Conservation (phyloP, 2,888 invertebrate species). For the Drosophila paramelanica region DNA sequence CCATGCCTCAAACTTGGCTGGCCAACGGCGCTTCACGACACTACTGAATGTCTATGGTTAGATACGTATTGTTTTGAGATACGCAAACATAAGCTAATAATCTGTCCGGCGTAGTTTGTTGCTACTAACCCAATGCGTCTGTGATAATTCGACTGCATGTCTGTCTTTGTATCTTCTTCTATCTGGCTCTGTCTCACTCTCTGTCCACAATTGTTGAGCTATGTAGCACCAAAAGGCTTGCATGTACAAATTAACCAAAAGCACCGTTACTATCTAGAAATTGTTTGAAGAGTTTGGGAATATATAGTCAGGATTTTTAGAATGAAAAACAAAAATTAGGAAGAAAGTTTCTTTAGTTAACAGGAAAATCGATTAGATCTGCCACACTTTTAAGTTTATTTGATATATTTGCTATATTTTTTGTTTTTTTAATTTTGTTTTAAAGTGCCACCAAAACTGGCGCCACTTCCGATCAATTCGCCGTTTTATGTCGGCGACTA, state of each 20-base stretch:
- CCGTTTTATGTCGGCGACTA: slow-evolving; percentile 88
- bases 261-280: slow-evolving; percentile 11
- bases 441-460: slow-evolving; percentile 88
- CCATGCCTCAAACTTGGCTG: slow-evolving; percentile 90
- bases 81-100: slow-evolving; percentile 8
- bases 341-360: neutral
- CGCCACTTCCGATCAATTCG: slow-evolving; percentile 88
- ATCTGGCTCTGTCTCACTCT: slow-evolving; percentile 11
- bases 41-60: slow-evolving; percentile 91
- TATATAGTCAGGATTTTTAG: too few relatives aligned
- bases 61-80: slow-evolving; percentile 35
- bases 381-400: slow-evolving; percentile 32
- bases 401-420: slow-evolving; percentile 5
- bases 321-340: too few relatives aligned
- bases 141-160: slow-evolving; percentile 59
- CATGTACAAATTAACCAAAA: slow-evolving; percentile 53
- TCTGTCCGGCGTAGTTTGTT: slow-evolving; percentile 49
- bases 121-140: slow-evolving; percentile 64
- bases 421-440: slow-evolving; percentile 29
- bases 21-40: slow-evolving; percentile 89
- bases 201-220: neutral
- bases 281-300: neutral
- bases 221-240: slow-evolving; percentile 48
- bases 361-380: neutral
- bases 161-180: slow-evolving; percentile 17